Conservation (phyloP, 1,140 invertebrate genomes). For the Mizuhopecten yessoensis region DNA sequence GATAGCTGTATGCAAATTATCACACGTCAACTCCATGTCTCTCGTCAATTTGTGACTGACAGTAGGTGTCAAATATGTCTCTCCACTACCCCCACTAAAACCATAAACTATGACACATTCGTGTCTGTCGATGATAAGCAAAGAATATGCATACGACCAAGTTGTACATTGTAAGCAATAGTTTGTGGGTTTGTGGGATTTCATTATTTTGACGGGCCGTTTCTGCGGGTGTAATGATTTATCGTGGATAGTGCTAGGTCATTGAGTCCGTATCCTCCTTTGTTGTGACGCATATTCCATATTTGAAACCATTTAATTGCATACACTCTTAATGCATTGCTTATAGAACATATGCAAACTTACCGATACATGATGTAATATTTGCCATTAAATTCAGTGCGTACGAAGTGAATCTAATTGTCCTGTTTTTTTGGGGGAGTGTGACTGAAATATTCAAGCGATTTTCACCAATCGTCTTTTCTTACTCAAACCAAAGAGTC, state of each 20-base stretch:
- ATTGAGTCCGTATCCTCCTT: background rate
- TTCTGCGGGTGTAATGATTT: background rate
- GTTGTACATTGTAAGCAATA: too few relatives aligned
- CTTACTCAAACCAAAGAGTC: background rate
- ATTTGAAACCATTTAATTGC: background rate
- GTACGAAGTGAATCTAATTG: background rate
- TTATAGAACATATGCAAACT: background rate
- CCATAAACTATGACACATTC: background rate
- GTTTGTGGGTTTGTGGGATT: background rate
- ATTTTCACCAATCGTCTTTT: background rate
- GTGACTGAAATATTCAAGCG: background rate
- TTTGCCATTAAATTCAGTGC: background rate
- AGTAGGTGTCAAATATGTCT: slow-evolving; percentile 15
- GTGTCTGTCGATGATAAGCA: too few relatives aligned
- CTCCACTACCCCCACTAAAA: background rate
- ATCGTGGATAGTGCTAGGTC: background rate
- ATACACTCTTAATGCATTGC: background rate
- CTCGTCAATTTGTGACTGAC: slow-evolving; percentile 10
- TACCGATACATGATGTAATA: background rate
- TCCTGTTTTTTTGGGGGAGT: background rate
- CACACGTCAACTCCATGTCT: background rate
- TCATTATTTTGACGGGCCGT: background rate
- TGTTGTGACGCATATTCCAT: background rate
- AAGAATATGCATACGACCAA: too few relatives aligned
- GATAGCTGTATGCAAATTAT: background rate